These are phyloP conservation scores for Corythaeola cristata DNA, from an alignment of 2,113 vertebrate genomes.

Conservation along the genomic window DNA sequence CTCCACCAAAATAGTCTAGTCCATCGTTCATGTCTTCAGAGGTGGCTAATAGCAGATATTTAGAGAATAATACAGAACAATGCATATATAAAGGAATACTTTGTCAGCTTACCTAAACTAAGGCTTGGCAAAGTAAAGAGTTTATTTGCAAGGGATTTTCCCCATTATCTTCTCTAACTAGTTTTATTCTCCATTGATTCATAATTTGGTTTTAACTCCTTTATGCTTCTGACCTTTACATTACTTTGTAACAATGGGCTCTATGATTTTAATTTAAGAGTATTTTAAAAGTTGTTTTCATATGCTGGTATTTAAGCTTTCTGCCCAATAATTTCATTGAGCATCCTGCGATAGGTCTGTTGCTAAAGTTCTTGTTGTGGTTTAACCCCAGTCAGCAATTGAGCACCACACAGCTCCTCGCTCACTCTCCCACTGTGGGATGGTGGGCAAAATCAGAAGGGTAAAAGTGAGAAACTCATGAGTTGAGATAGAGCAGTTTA, in stretches of 20 bases:
- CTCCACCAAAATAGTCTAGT: not conserved
- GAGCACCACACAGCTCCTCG: rapidly evolving
- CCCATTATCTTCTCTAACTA: not conserved
- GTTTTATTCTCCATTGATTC: not conserved
- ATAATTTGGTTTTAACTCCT: not conserved
- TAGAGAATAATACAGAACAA: not conserved
- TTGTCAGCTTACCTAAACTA: not conserved
- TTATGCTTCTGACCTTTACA: not conserved
- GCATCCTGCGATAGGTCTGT: not conserved
- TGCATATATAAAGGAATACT: not conserved
- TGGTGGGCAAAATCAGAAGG: rapidly evolving
- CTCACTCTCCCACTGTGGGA: rapidly evolving
- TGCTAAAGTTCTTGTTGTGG: not conserved
- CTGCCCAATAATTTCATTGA: not conserved
- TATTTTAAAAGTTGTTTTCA: not conserved
- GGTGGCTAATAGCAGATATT: not conserved
- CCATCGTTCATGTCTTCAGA: rapidly evolving
- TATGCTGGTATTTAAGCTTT: not conserved
- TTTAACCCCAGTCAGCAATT: not conserved
- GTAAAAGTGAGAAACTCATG: not conserved
- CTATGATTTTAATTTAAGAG: not conserved
- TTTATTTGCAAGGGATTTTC: not conserved
- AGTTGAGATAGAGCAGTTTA: no score
- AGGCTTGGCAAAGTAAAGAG: not conserved
- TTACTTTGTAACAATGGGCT: not conserved